Conservation (phyloP, 2,797 vertebrate species). For the Danio aesculapii region DNA sequence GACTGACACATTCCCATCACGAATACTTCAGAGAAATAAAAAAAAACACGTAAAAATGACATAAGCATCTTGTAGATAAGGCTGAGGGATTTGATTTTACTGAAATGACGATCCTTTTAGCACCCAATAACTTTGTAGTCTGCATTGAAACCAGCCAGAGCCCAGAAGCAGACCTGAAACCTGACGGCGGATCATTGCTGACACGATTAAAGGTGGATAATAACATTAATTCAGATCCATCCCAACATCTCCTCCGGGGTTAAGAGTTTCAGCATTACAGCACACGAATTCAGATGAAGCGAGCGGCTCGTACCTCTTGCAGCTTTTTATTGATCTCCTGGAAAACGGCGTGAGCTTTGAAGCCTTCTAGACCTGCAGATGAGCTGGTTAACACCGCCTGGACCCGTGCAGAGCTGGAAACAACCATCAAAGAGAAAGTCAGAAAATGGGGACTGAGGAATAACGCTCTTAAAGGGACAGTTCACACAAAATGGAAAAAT, state of each 20-base stretch:
- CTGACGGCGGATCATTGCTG: too few relatives aligned
- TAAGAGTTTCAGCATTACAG: background rate
- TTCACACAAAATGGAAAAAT: too few relatives aligned
- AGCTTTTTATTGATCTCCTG: slow-evolving; percentile 94
- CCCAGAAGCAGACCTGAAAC: too few relatives aligned
- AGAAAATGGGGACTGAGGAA: background rate
- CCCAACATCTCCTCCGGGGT: background rate
- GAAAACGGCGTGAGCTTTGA: slow-evolving; percentile 90
- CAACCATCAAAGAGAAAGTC: background rate
- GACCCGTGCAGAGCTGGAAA: slow-evolving; percentile 68
- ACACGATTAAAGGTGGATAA: background rate
- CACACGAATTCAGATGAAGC: background rate
- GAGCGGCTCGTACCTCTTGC: slow-evolving; percentile 80
- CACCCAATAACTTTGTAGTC: too few relatives aligned
- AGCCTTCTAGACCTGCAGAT: slow-evolving; percentile 79
- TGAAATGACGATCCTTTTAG: too few relatives aligned
- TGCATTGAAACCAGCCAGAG: too few relatives aligned
- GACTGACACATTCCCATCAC: too few relatives aligned
- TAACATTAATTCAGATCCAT: background rate
- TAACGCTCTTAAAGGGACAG: background rate
- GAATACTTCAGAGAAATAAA: too few relatives aligned
- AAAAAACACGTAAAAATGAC: too few relatives aligned
- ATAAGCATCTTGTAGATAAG: too few relatives aligned
- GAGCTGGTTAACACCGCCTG: slow-evolving; percentile 78
- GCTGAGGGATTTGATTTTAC: too few relatives aligned